Percentiles rank a stretch among this genome's conserved stretches.
These are phyloP conservation scores for Caenorhabditis inopinata DNA, from an alignment of 1,140 invertebrate genomes.

Conservation along the genomic window DNA sequence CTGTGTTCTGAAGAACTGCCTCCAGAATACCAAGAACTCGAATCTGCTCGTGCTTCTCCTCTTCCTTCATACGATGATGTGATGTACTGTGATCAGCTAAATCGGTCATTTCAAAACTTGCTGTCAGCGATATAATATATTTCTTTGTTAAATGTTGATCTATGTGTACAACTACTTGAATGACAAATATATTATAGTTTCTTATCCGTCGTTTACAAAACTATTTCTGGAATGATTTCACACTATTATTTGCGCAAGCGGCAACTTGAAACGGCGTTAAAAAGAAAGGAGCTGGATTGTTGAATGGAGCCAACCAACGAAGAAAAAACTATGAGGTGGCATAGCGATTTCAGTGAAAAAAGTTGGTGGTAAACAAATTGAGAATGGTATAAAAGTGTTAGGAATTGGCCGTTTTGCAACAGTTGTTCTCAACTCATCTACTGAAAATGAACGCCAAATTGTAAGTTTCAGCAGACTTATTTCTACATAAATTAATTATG, in stretches of 20 bases:
- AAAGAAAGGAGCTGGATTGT: background rate
- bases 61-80: slow-evolving; percentile 7
- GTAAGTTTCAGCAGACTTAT: background rate
- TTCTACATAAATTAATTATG: too few species aligned
- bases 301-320: background rate
- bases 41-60: slow-evolving; percentile 5
- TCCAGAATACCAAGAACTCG: slow-evolving; percentile 3
- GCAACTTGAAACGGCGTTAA: slow-evolving; percentile 19
- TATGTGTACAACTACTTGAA: background rate
- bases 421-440: background rate
- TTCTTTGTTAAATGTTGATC: background rate
- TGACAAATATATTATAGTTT: background rate
- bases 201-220: background rate
- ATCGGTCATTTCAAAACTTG: slow-evolving; percentile 13
- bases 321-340: too few species aligned
- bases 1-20: background rate
- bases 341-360: background rate
- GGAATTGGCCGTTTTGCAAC: background rate
- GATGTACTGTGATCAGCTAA: slow-evolving; percentile 4
- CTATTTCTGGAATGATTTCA: background rate
- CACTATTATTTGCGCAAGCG: background rate
- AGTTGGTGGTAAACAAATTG: background rate
- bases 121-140: background rate
- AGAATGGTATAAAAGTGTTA: background rate
- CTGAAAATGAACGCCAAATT: background rate